Base-by-base conservation (phyloP, 1,140 invertebrate genomes). In the Muscidifurax raptorellus region DNA sequence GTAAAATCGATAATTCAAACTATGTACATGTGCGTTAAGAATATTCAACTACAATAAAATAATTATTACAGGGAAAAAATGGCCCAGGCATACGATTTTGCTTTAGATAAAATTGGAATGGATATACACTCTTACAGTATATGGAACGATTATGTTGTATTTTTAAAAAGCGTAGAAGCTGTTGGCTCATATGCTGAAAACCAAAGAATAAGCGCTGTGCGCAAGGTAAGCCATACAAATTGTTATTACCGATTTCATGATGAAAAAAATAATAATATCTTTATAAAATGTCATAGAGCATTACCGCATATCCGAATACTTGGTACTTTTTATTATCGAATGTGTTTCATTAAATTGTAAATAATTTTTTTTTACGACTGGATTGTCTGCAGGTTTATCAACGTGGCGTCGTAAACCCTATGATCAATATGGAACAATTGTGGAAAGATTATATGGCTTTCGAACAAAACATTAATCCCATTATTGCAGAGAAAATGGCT, bases 71-170 rank as follows among this genome's bases (percentile, higher is more conserved):
- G 98, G 90, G 99, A 99, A 92, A 99, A 99, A 94, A 99, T 99
- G 97, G 98, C 98, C 0, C 98, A 99, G 93, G 99, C 99, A 0
- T 99, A 99, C 91, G 99, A 99, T 93, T 99, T 99, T 94, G 99
- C 99, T 0, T 92, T 99, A 82, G 99, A 99, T 85, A 99, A 99
- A 93, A 99, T 99, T 89, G 99, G 99, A 2, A 97, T 99, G 96
- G 99, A 99, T 89, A 97, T 99, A 86, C 97, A 98, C 92, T 98
- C 98, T 0, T 99, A 97, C 91, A 96, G 96, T 30, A 97, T 99
- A 86, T 99, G 98, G 98, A 97, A 97, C 89, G 99, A 99, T 92
- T 99, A 99, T 90, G 97, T 99, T 0, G 96, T 96, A 40, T 99
- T 99, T 93, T 93, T 99, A n/a, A 99, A 99, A 93, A 96, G 96